Percentiles rank a stretch among this genome's conserved stretches.
phyloP scores from a whole-genome alignment of 2,797 vertebrate genomes.

The Tokudaia tokunoshimensis region DNA sequence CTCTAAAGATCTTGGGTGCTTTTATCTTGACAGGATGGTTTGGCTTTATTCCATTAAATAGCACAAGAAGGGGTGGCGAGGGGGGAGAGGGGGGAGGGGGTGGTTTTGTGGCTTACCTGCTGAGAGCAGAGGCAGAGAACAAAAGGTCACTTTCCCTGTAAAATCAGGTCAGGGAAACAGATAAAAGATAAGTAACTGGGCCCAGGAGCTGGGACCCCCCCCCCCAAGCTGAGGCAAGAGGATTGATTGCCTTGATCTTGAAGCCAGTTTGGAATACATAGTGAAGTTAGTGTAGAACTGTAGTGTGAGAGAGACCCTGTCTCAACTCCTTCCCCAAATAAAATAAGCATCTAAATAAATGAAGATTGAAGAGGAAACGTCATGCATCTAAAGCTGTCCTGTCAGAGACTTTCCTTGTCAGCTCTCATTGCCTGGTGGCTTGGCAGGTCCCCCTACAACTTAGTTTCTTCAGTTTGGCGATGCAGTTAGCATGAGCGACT shows the following conservation, averaged over 20 bases:
- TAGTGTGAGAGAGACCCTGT: background rate
- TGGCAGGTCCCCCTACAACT: background rate
- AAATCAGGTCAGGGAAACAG: background rate
- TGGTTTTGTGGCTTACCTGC: background rate
- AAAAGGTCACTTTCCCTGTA: background rate
- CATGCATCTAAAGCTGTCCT: background rate
- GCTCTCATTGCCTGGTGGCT: background rate
- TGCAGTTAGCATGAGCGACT: background rate
- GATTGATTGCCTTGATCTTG: background rate
- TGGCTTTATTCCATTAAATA: background rate
- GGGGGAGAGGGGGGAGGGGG: no score
- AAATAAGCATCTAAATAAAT: background rate
- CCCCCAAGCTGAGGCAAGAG: background rate
- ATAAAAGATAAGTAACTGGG: background rate
- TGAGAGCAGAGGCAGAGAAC: background rate
- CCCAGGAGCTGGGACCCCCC: background rate
- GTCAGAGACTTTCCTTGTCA: background rate
- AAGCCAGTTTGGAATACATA: background rate
- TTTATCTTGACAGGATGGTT: background rate
- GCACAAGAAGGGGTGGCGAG: background rate
- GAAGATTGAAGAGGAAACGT: background rate
- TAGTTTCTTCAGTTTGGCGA: background rate
- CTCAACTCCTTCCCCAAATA: background rate
- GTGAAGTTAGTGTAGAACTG: no score
- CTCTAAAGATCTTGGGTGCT: background rate